Base-by-base conservation (phyloP, 2,888 invertebrate genomes). In the Heliconius cydno region DNA sequence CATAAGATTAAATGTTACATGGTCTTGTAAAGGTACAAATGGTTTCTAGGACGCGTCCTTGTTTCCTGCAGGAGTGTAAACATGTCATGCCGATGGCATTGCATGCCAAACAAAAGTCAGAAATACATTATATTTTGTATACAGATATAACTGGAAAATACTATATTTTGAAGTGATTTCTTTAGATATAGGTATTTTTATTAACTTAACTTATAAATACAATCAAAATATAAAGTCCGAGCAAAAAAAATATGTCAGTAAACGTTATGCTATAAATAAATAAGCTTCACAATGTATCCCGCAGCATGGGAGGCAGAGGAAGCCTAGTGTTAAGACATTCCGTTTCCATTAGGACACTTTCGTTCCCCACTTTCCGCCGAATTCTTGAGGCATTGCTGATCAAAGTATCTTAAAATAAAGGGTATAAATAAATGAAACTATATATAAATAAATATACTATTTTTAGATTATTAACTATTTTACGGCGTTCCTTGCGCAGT, bases 21-120 rank as follows among this genome's bases (percentile, higher is more conserved):
- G 22, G 22, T 67, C 34, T 67, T 34, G 34, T 67, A 19, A 34
- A 34, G 19, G 34, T 34, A 34, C 67, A 34, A 66, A 41, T n/a
- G 41, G 68, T 70, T 25, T 41, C 41, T 41, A 70, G 41, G 68
- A 41, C 41, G 13, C 34, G 68, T 25, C 68, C 68, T 68, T 38
- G 68, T 68, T 68, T 68, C 30, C 41, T 41, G 38, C n/a, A 41
- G 68, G 41, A 70, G 6, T 70, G 15, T n/a, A 60, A 57, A 25
- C 52, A 34, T 25, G 19, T 68, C 15, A 25, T 41, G 68, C 13
- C 12, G 3, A 68, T 68, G 68, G 25, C 68, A 68, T 68, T n/a
- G 68, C 41, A 68, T 41, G 41, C 68, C 13, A 38, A 68, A 41
- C 41, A 25, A 25, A 25, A 41, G 41, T 38, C 41, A 25, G 7